Evolutionary conservation across 2,797 vertebrate genomes (phyloP).

Genomic region (Gymnothorax javanicus): DNA sequence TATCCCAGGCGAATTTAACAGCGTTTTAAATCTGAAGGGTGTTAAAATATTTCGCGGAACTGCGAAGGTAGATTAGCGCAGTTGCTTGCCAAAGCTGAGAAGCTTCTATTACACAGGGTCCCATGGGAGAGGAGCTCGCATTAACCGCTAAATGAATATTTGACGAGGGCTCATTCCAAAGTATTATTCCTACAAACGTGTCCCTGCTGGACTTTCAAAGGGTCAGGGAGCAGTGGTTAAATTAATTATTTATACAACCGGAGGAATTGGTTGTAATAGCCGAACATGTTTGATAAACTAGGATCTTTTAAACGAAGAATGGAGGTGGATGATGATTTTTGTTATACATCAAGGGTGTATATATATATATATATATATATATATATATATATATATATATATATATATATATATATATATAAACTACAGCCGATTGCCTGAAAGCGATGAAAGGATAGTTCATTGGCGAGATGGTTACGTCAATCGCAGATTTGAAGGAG

Average conservation of each 20-base stretch:
- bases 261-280: slow-evolving; percentile 86
- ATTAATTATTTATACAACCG: slow-evolving; percentile 96
- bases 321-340: slow-evolving; percentile 15
- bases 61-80: slow-evolving; percentile 84
- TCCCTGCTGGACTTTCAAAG: slow-evolving; percentile 86
- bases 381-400: too few relatives aligned
- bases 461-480: neutral
- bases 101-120: slow-evolving; percentile 81
- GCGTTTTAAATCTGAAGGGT: slow-evolving; percentile 76
- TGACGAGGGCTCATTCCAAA: slow-evolving; percentile 94
- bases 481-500: slow-evolving; percentile 8
- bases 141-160: slow-evolving; percentile 99
- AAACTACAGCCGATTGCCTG: neutral
- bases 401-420: neutral
- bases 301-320: slow-evolving; percentile 63
- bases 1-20: slow-evolving; percentile 69
- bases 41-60: slow-evolving; percentile 75
- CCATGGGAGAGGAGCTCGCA: slow-evolving; percentile 88
- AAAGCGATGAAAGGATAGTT: slow-evolving; percentile 7
- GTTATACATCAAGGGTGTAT: neutral
- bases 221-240: slow-evolving; percentile 89
- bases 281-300: slow-evolving; percentile 73
- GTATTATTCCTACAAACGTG: slow-evolving; percentile 89
- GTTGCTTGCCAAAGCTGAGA: slow-evolving; percentile 82
- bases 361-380: neutral